These are phyloP conservation scores for Drosophila trapezifrons DNA, from an alignment of 1,140 invertebrate genomes.

Conservation along the genomic window DNA sequence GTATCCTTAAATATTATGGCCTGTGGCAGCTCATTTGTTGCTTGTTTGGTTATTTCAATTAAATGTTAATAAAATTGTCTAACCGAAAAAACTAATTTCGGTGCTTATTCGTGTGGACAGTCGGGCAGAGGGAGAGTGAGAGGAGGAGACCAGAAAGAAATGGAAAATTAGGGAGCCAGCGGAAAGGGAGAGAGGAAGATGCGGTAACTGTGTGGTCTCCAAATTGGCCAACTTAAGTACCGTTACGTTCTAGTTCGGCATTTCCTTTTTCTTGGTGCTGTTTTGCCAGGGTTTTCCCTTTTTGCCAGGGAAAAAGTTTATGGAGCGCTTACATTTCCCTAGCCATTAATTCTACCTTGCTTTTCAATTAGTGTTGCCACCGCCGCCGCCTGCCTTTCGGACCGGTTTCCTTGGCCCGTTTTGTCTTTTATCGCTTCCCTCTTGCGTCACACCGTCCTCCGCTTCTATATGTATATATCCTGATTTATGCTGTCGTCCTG, in stretches of 20 bases:
- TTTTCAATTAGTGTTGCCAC: conserved; percentile 76
- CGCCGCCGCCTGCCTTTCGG: conserved; percentile 44
- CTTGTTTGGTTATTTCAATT: conserved; percentile 72
- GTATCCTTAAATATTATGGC: conserved; percentile 8
- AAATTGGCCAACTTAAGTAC: conserved; percentile 82
- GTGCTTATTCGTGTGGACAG: conserved; percentile 44
- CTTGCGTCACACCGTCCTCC: not conserved
- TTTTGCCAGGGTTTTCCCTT: conserved; percentile 23
- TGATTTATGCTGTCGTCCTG: conserved; percentile 71
- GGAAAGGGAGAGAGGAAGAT: not conserved
- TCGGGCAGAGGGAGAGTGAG: not conserved
- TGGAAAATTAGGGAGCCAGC: conserved; percentile 13
- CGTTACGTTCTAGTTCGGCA: conserved; percentile 72
- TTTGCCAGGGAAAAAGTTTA: conserved; percentile 33
- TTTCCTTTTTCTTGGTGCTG: conserved; percentile 47
- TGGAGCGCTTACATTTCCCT: conserved; percentile 68
- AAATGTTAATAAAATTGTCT: conserved; percentile 78
- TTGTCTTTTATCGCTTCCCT: conserved; percentile 43
- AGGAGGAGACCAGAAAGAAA: conserved; percentile 3
- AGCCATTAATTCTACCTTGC: conserved; percentile 78
- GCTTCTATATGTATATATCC: conserved; percentile 27
- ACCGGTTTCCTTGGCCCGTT: conserved; percentile 40
- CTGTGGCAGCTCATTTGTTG: conserved; percentile 60
- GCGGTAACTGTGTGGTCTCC: conserved; percentile 52
- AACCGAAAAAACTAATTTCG: conserved; percentile 69